Base-by-base conservation (phyloP, 1,140 invertebrate genomes). In the Zaprionus ghesquierei region DNA sequence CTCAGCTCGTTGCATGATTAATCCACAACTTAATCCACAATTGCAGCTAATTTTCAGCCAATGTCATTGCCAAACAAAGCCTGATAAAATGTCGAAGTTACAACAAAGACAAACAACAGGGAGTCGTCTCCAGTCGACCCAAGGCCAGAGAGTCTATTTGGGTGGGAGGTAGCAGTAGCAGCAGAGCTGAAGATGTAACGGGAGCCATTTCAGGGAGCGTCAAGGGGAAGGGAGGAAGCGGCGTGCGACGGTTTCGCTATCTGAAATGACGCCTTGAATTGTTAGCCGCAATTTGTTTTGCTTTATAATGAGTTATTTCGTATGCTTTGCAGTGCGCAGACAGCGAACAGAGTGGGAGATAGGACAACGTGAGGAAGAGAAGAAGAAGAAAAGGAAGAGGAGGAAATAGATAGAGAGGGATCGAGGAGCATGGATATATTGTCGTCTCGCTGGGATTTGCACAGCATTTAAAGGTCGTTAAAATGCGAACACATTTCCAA, bases 221-320 rank as follows among this genome's bases (percentile, higher is more conserved):
- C 13, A 20, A 13, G 5, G 51, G 15, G 4, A 12, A 0, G 29
- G 10, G 35, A 4, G 2, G 15, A 1, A 1, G 27, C 18, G 10
- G 5, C 5, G 18, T 22, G 20, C 13, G 53, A 8, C 23, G 23
- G 18, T 10, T 31, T 15, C 44, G 61, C 35, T 73, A 82, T 84
- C 81, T 77, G 59, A 78, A 85, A 85, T 86, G 73, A 75, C 66
- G 77, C 59, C 63, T 46, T 85, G 81, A 85, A 85, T 85, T 85
- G 77, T 85, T 79, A 53, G 81, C 77, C 74, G 71, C 81, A 85
- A 85, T 85, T 85, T 85, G 81, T 85, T 81, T 75, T 81, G 81
- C 75, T 72, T 81, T 85, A 84, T 85, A 85, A 85, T 85, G 77
- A 85, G 81, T 77, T 74, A 69, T 74, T 79, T 77, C 75, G 63